These are phyloP conservation scores for Oceanodroma leucorhoa DNA, from an alignment of 2,797 vertebrate genomes.

Conservation along the genomic window DNA sequence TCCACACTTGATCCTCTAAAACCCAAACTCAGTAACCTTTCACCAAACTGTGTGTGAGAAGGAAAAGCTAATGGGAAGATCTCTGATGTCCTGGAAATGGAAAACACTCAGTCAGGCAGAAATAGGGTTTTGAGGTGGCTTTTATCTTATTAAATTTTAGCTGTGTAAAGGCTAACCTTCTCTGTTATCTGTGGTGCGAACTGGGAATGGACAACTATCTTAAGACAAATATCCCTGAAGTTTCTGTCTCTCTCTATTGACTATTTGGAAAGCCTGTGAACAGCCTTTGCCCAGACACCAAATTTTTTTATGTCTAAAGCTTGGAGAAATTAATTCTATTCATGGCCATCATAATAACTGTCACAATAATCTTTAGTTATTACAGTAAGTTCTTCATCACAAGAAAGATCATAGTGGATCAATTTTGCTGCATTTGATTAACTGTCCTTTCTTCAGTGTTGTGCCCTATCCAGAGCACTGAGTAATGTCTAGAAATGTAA, in stretches of 20 bases:
- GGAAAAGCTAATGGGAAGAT: neutral
- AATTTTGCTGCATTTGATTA: neutral
- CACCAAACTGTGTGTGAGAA: neutral
- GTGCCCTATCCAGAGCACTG: neutral
- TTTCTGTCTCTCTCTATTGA: neutral
- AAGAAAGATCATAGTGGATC: neutral
- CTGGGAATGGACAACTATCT: neutral
- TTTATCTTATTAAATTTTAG: neutral
- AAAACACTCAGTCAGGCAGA: neutral
- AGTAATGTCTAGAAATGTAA: neutral
- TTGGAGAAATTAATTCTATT: neutral
- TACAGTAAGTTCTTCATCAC: neutral
- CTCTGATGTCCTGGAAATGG: neutral
- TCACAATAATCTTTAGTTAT: constrained; percentile 14
- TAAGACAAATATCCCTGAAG: neutral
- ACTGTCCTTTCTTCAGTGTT: neutral
- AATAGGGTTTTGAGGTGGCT: neutral
- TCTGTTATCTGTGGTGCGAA: neutral
- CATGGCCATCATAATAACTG: neutral
- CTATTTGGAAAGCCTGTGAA: neutral
- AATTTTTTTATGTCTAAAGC: neutral
- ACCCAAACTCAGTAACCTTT: neutral
- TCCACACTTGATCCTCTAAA: neutral
- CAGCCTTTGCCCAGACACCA: neutral
- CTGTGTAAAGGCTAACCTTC: neutral